Evolutionary conservation across 2,797 vertebrate genomes (phyloP).

Genomic region (Darevskia nairensis): DNA sequence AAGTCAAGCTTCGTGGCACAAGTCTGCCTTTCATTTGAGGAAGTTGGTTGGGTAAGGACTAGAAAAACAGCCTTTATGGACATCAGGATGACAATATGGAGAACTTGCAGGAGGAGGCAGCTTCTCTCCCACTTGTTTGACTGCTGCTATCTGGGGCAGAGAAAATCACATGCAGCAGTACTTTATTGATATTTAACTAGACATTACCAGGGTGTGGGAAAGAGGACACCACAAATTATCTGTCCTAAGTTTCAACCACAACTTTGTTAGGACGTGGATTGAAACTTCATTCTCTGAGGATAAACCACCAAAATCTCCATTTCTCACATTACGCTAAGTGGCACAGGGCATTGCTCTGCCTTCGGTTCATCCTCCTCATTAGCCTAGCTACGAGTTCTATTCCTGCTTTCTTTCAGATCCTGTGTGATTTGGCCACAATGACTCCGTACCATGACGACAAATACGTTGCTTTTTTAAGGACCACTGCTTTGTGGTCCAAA

Average conservation of each 20-base stretch:
- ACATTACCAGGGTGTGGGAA: not conserved
- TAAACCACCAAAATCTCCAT: not conserved
- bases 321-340: no score
- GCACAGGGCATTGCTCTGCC: not conserved
- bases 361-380: not conserved
- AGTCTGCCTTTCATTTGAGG: not conserved
- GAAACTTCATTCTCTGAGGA: not conserved
- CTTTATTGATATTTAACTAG: not conserved
- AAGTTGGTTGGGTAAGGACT: not conserved
- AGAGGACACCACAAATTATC: no score
- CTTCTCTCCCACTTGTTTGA: not conserved
- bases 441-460: not conserved
- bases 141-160: not conserved
- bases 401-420: not conserved
- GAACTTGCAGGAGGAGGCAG: not conserved
- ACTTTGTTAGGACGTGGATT: not conserved
- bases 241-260: no score
- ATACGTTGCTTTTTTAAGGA: no score
- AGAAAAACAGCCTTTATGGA: not conserved
- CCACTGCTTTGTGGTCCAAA: no score
- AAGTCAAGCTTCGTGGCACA: slow-evolving; percentile 11
- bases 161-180: not conserved
- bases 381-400: not conserved
- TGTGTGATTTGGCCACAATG: not conserved
- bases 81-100: no score